These are phyloP conservation scores for Bruchidius siliquastri DNA, from an alignment of 2,888 invertebrate genomes.

Conservation along the genomic window DNA sequence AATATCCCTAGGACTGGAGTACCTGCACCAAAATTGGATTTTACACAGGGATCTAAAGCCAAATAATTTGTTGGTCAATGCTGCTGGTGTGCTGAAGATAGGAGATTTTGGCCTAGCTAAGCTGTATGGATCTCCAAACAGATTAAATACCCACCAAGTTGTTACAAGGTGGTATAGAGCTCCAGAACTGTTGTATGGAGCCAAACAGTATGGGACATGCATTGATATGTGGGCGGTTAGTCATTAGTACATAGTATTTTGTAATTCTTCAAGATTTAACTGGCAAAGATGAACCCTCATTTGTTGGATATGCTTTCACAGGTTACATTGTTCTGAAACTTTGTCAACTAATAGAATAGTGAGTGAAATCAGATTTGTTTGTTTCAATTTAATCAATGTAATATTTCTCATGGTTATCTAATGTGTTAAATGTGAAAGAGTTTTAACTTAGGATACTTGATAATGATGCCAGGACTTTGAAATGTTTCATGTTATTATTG, in stretches of 20 bases:
- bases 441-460: no score
- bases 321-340: no score
- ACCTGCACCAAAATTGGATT: slow-evolving; percentile 90
- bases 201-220: slow-evolving; percentile 89
- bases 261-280: no score
- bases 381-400: no score
- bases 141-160: slow-evolving; percentile 96
- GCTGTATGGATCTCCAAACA: slow-evolving; percentile 92
- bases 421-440: no score
- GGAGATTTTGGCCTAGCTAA: slow-evolving; percentile 99
- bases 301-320: no score
- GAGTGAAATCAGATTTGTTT: no score
- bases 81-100: slow-evolving; percentile 89
- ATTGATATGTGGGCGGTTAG: slow-evolving; percentile 93
- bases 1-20: slow-evolving; percentile 65
- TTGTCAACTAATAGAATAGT: no score
- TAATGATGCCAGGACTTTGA: no score
- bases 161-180: slow-evolving; percentile 91
- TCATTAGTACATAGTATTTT: not conserved
- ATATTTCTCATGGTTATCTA: no score
- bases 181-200: slow-evolving; percentile 94
- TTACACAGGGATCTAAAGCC: slow-evolving; percentile 98
- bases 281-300: no score
- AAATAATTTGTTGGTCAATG: slow-evolving; percentile 93
- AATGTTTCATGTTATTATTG: no score